Conservation (phyloP, 2,888 invertebrate genomes). For the Spisula solida region DNA sequence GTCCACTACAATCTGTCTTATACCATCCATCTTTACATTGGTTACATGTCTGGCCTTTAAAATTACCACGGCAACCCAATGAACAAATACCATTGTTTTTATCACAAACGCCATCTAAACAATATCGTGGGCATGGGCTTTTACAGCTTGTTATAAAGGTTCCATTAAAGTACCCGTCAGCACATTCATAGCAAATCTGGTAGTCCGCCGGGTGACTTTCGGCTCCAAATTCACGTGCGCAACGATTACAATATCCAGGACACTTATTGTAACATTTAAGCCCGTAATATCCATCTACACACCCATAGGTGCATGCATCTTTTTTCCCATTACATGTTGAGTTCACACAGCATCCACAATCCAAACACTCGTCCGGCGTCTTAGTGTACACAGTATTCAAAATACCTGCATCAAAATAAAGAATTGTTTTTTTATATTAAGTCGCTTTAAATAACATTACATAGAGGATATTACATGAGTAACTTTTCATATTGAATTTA, state of each 20-base stretch:
- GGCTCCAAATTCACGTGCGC: background rate
- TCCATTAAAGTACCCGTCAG: background rate
- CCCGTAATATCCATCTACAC: slow-evolving; percentile 18
- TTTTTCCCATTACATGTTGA: too few relatives aligned
- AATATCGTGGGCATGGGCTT: background rate
- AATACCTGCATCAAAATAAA: too few relatives aligned
- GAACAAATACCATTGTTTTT: background rate
- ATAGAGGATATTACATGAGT: too few relatives aligned
- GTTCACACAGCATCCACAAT: too few relatives aligned
- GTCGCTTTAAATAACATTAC: too few relatives aligned
- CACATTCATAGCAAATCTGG: background rate
- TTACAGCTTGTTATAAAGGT: background rate
- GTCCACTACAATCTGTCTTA: background rate
- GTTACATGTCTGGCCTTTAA: background rate
- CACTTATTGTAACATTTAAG: background rate
- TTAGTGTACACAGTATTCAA: too few relatives aligned
- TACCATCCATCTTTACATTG: background rate
- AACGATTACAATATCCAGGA: background rate
- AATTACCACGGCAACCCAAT: background rate
- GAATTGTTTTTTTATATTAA: too few relatives aligned
- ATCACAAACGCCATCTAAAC: background rate
- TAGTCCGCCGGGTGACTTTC: background rate
- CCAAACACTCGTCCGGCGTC: too few relatives aligned
- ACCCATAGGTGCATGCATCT: background rate
- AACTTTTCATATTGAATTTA: too few relatives aligned